These are phyloP conservation scores for Setophaga petechia DNA, from an alignment of 2,113 vertebrate genomes.

Conservation along the genomic window DNA sequence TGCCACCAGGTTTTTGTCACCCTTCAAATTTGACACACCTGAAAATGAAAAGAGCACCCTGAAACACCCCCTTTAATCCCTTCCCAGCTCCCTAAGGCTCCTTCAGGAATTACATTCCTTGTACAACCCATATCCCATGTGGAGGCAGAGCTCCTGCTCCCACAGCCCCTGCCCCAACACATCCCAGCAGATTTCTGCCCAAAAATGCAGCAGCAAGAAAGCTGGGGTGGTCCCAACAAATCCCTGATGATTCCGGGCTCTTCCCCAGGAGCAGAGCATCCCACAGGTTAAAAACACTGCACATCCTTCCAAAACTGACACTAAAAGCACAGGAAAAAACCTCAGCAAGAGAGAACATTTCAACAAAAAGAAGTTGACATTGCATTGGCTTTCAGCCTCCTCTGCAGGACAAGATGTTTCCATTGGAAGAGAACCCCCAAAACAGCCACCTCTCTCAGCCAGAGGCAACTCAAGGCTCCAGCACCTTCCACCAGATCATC, in stretches of 20 bases:
- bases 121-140: not conserved
- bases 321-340: not conserved
- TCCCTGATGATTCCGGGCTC: not conserved
- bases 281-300: not conserved
- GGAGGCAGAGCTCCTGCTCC: not conserved
- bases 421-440: conserved; percentile 17
- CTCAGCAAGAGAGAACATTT: conserved; percentile 13
- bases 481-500: not conserved
- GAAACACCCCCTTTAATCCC: not conserved
- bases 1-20: not conserved
- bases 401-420: conserved; percentile 12
- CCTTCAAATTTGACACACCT: not conserved
- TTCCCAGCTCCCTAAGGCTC: not conserved
- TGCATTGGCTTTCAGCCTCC: not conserved
- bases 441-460: not conserved
- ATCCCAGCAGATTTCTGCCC: fast-evolving
- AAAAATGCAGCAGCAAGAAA: not conserved
- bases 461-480: not conserved
- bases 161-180: fast-evolving
- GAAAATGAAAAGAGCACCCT: not conserved
- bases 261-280: not conserved
- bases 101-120: not conserved
- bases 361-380: conserved; percentile 22
- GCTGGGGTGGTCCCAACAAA: not conserved
- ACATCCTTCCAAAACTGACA: not conserved